Evolutionary conservation across 2,888 invertebrate species (phyloP).

Genomic region (Acleris literana): DNA sequence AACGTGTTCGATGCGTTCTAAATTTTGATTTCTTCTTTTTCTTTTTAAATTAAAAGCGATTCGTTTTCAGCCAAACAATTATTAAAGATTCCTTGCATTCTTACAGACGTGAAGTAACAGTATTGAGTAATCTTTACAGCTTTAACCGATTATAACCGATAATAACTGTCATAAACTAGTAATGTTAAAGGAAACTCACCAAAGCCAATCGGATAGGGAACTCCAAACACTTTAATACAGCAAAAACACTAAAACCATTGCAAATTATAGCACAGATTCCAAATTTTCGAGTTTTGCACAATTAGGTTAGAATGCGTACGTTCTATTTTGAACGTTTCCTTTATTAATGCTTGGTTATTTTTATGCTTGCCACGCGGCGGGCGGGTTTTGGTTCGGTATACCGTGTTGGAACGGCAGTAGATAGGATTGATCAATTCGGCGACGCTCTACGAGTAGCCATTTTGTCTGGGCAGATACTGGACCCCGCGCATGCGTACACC

Average conservation of each 20-base stretch:
- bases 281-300: background rate
- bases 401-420: conserved; percentile 55
- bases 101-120: background rate
- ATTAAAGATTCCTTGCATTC: no score
- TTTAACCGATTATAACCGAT: no score
- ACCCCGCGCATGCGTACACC: conserved; percentile 66
- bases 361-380: conserved; percentile 38
- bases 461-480: conserved; percentile 61
- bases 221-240: background rate
- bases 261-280: background rate
- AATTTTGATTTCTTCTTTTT: no score
- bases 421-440: conserved; percentile 73
- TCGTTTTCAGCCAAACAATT: no score
- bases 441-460: conserved; percentile 71
- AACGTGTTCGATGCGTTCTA: no score
- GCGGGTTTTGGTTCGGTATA: conserved; percentile 45
- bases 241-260: conserved; percentile 9
- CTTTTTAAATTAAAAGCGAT: no score
- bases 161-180: conserved; percentile 13
- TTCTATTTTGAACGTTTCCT: conserved; percentile 4
- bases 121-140: conserved; percentile 14
- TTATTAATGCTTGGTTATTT: conserved; percentile 24
- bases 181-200: conserved; percentile 7
- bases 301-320: conserved; percentile 24
- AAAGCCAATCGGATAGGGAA: background rate